Evolutionary conservation across 2,888 invertebrate genomes (phyloP), one percentile per base, ranked within the genome.

Genomic region (Drosophila sordidapex): DNA sequence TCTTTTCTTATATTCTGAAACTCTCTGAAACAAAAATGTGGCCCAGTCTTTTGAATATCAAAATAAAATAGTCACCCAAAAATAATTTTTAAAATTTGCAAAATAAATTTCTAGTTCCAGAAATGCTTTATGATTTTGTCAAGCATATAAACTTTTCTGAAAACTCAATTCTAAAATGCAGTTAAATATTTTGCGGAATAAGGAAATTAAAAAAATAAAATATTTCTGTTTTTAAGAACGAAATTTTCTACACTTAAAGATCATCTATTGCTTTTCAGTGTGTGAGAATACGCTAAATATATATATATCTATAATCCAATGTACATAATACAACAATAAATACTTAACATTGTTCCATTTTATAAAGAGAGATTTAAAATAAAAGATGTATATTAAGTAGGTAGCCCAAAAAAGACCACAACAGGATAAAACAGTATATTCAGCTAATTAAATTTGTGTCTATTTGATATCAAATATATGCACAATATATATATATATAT

Each of bases 361-460:
- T 43, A 59, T 25, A 11, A 15, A 27, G 8, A 25, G 1, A n/a
- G 7, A 11, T 51, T 29, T n/a, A 11, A 27, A 27, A 46, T 27
- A 18, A 11, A 11, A n/a, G 6, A 51, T 51, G 29, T 21, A 40
- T 33, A 25, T 43, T 53, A 43, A 33, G 40, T 80, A 76, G 71
- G 38, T 80, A 80, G 81, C 36, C 40, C 35, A 54, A 36, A 54
- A n/a, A 11, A 53, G 13, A 7, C 7, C 5, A 43, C 43, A 38
- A 59, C 33, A 35, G 7, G 11, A 6, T 5, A 56, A 33, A 33
- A 38, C 25, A 56, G 18, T 51, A 57, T 31, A 29, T 52, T 33
- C 43, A 61, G 29, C 18, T 53, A 43, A 31, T 46, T 60, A 51
- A 57, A 54, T 64, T n/a, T 27, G 54, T 76, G 76, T 76, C 76